Evolutionary conservation across 2,113 vertebrate species (phyloP).

Genomic region (Paramisgurnus dabryanus): DNA sequence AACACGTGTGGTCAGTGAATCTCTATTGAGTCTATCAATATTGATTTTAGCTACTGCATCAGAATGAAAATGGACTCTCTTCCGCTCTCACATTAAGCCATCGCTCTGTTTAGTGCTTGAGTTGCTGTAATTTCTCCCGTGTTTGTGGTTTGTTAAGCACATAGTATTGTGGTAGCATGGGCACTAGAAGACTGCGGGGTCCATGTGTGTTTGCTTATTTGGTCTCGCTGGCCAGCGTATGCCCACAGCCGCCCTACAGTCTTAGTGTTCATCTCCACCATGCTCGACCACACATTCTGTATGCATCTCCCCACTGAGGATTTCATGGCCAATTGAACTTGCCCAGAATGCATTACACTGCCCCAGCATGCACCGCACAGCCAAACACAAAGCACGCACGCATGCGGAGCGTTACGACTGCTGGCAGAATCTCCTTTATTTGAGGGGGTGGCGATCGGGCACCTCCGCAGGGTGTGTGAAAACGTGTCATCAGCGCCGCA

Average conservation of each 20-base stretch:
- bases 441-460: conserved; percentile 14
- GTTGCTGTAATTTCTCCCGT: conserved; percentile 38
- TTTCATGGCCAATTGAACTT: conserved; percentile 60
- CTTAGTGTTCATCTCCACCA: conserved; percentile 35
- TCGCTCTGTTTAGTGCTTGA: conserved; percentile 25
- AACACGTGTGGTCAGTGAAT: no score
- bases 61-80: neutral
- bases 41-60: neutral
- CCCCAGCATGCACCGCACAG: conserved; percentile 37
- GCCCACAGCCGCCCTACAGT: conserved; percentile 44
- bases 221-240: conserved; percentile 50
- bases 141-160: conserved; percentile 54
- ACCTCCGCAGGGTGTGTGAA: conserved; percentile 2
- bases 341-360: conserved; percentile 36
- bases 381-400: conserved; percentile 8
- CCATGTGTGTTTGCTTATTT: conserved; percentile 42
- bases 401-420: conserved; percentile 15
- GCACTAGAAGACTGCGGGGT: conserved; percentile 9
- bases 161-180: conserved; percentile 35
- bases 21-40: neutral
- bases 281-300: conserved; percentile 53
- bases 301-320: conserved; percentile 50
- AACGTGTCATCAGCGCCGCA: conserved; percentile 19
- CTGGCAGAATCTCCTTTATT: conserved; percentile 28
- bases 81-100: conserved; percentile 29